Evolutionary conservation across 2,888 invertebrate genomes (phyloP), one percentile per base, ranked within the genome.

Genomic region (Magallana nippona): DNA sequence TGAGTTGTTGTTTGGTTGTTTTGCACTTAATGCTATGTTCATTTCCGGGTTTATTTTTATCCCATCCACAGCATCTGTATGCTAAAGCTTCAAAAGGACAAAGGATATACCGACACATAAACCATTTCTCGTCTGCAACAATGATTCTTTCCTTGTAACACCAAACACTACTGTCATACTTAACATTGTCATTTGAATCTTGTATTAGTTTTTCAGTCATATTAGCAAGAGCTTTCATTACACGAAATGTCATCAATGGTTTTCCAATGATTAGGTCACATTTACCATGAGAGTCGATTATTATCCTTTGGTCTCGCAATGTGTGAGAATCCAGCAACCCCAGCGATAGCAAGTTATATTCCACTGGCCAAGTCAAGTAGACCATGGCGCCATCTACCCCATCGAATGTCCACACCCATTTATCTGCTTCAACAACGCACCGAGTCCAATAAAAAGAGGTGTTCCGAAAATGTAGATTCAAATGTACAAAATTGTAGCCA

Each of bases 401-500:
- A 15, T 79, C 71, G 62, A 82, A 88, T 11, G 89, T 88, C 89
- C 89, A 89, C 1, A 86, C 81, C 89, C 89, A 89, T 3, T 56
- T 19, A 5, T 82, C 17, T 13, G 84, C 79, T 32, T 84, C 60
- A 8, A 84, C 27, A 32, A 79, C 82, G 60, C 84, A 84, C 57
- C 62, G 60, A 1, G 84, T 84, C 27, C 62, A 55, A 13, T 55
- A 44, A 17, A 22, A 55, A 10, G n/a, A 11, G 2, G 32, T 17
- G 11, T 77, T 77, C 2, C 17, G 11, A 27, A 84, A 62, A 55
- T 63, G 17, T 19, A 84, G 77, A 3, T 58, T 55, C 5, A 84
- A 58, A 22, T 32, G 13, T 3, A 60, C 79, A 32, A 60, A 63
- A 10, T 79, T 78, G 19, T 60, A 82, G 2, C 71, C 32, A 17